phyloP scores from a whole-genome alignment of 2,797 vertebrate species.

The Silurus aristotelis region DNA sequence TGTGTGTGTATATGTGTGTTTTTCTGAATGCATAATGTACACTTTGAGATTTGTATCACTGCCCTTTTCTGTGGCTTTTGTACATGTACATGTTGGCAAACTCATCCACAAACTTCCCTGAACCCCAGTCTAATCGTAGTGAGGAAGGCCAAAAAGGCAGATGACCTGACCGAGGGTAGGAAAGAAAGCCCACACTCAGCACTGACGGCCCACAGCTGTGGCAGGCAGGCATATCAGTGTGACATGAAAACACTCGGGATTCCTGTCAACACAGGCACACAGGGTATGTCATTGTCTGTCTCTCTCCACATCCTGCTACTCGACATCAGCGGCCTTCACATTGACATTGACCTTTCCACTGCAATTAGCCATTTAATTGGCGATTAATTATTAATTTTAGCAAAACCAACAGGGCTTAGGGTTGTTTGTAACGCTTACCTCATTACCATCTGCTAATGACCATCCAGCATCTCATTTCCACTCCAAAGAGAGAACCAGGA shows the following conservation, averaged over 20 bases:
- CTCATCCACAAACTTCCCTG: not conserved
- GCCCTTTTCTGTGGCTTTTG: not conserved
- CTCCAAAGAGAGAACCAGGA: slow-evolving; percentile 64
- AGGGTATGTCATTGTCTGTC: slow-evolving; percentile 43
- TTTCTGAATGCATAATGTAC: slow-evolving; percentile 6
- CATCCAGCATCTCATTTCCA: slow-evolving; percentile 77
- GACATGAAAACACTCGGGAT: slow-evolving; percentile 72
- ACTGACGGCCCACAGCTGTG: slow-evolving; percentile 63
- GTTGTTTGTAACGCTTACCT: slow-evolving; percentile 78
- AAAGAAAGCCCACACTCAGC: slow-evolving; percentile 73
- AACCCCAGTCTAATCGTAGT: slow-evolving; percentile 42
- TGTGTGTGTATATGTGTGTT: not conserved
- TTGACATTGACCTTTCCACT: slow-evolving; percentile 80
- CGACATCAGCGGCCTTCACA: slow-evolving; percentile 66
- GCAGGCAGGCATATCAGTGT: slow-evolving; percentile 66
- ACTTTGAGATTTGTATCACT: not conserved
- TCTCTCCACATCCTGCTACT: slow-evolving; percentile 49
- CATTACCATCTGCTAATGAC: slow-evolving; percentile 80
- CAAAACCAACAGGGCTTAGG: slow-evolving; percentile 78
- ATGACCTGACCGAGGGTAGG: slow-evolving; percentile 56
- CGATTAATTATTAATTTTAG: slow-evolving; percentile 81
- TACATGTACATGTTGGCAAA: not conserved
- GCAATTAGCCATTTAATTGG: slow-evolving; percentile 80
- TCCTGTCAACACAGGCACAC: slow-evolving; percentile 66
- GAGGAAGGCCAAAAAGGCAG: slow-evolving; percentile 70